Conservation (phyloP, 2,888 invertebrate species). For the Hypsopygia costalis region DNA sequence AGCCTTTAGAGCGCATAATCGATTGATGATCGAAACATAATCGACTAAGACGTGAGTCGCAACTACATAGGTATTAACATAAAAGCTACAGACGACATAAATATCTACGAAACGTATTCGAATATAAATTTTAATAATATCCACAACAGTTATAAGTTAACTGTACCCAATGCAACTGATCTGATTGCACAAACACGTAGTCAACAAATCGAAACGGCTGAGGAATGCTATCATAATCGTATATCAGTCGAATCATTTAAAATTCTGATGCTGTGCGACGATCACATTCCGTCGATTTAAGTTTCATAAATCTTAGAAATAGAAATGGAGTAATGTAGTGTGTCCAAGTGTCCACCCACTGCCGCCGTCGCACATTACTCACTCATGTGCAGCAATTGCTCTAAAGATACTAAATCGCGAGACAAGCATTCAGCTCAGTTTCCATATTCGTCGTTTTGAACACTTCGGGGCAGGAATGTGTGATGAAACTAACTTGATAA, state of each 20-base stretch:
- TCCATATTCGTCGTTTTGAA: too few species aligned
- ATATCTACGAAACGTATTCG: not conserved
- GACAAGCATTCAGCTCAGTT: not conserved
- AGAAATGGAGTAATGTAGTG: constrained; percentile 50
- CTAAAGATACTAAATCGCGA: constrained; percentile 20
- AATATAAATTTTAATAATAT: not conserved
- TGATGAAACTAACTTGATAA: too few species aligned
- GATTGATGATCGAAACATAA: too few species aligned
- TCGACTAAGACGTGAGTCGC: too few species aligned
- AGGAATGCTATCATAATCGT: not conserved
- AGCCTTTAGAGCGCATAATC: too few species aligned
- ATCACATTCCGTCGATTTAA: constrained; percentile 28
- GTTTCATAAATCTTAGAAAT: constrained; percentile 30
- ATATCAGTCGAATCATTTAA: constrained; percentile 9
- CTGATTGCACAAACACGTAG: not conserved
- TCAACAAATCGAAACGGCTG: not conserved
- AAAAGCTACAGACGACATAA: too few species aligned
- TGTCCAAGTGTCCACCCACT: constrained; percentile 12
- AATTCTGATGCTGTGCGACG: constrained; percentile 17
- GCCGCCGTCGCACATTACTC: not conserved
- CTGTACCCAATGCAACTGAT: not conserved
- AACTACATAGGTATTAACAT: too few species aligned
- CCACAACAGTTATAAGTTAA: not conserved
- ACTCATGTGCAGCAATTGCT: not conserved
- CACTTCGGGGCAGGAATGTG: too few species aligned